phyloP scores from a whole-genome alignment of 2,113 vertebrate species.

The Paradisaea rubra region DNA sequence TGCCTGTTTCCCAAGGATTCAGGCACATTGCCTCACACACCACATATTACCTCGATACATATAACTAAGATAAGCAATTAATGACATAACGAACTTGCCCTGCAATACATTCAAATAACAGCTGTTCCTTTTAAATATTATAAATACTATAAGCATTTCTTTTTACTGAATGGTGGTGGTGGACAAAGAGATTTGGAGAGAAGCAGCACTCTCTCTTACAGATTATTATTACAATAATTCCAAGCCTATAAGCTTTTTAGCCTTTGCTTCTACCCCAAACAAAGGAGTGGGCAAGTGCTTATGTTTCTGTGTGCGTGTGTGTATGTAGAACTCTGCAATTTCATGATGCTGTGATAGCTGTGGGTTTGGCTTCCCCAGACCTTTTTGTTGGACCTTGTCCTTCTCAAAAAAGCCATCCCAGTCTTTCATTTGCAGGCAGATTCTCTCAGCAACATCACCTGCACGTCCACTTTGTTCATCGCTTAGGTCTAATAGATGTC shows the following conservation, averaged over 20 bases:
- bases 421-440: neutral
- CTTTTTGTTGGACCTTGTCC: neutral
- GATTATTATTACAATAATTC: neutral
- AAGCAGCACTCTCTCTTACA: neutral
- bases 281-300: rapidly evolving
- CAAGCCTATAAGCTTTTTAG: neutral
- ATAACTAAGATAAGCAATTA: neutral
- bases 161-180: neutral
- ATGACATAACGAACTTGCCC: neutral
- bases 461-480: rapidly evolving
- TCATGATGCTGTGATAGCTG: neutral
- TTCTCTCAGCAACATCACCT: neutral
- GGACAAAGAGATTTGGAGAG: neutral
- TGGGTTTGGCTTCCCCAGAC: neutral
- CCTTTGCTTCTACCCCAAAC: neutral
- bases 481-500: neutral
- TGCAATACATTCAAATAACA: neutral
- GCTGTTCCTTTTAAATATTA: neutral
- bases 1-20: neutral
- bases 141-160: neutral
- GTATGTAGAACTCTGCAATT: neutral
- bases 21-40: neutral
- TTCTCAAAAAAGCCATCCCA: neutral
- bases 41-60: neutral
- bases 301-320: neutral